A percentile compares a stretch with the other conserved stretches of the same genome.
Evolutionary conservation across 2,888 invertebrate genomes (phyloP).

Genomic region (Endotricha flammealis): DNA sequence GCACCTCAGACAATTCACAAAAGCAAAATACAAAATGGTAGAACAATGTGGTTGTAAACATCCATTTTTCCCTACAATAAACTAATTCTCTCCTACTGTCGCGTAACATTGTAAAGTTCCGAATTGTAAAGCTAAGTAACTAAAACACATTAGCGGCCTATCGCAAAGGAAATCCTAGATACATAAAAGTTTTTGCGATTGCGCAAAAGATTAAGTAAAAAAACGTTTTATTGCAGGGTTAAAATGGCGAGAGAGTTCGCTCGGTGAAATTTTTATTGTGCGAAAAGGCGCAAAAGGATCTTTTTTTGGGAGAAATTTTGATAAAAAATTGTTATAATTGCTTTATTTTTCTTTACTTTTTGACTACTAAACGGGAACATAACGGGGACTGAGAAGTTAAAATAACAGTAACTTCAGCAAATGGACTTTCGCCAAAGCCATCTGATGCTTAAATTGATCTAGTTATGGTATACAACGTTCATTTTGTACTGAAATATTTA

Average conservation of each 20-base stretch:
- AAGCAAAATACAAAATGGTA: conserved; percentile 27
- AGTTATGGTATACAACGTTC: no score
- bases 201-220: conserved; percentile 37
- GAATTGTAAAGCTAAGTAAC: conserved; percentile 56
- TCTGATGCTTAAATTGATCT: no score
- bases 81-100: conserved; percentile 69
- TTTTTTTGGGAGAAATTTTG: conserved; percentile 38
- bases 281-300: conserved; percentile 34
- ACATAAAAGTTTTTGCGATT: conserved; percentile 43
- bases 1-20: conserved; percentile 47
- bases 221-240: conserved; percentile 23
- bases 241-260: conserved; percentile 18
- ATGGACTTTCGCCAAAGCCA: conserved; percentile 4
- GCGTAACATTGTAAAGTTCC: conserved; percentile 61
- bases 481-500: no score
- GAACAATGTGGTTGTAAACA: conserved; percentile 57
- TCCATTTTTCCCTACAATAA: conserved; percentile 63
- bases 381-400: neutral
- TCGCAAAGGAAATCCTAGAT: conserved; percentile 25
- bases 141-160: conserved; percentile 57
- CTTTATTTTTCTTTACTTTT: conserved; percentile 2
- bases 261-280: conserved; percentile 53
- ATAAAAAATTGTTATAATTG: conserved; percentile 22
- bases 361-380: conserved; percentile 6
- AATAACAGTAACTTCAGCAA: conserved; percentile 7